Conservation (phyloP, 64 coral and sea anemone species). For the Dendrophyllia cribrosa region DNA sequence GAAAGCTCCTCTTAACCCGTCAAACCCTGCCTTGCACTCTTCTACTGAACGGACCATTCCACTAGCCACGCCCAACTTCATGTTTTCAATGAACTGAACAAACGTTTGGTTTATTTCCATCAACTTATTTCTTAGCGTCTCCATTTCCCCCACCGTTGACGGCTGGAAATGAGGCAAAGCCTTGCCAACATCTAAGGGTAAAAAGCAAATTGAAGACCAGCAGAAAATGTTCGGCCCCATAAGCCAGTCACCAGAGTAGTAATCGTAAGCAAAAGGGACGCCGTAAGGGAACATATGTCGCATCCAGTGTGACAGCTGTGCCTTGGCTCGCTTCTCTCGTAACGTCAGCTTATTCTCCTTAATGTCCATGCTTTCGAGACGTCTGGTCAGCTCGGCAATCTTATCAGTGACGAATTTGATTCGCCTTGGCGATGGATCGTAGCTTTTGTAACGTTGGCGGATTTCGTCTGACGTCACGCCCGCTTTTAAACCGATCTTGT, state of each 20-base stretch:
- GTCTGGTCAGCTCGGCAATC: slow-evolving; percentile 7
- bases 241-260: slow-evolving; percentile 63
- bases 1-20: slow-evolving; percentile 42
- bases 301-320: slow-evolving; percentile 36
- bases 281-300: slow-evolving; percentile 53
- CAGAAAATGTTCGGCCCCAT: slow-evolving; percentile 71
- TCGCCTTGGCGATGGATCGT: slow-evolving; percentile 30
- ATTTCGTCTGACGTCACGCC: slow-evolving; percentile 48
- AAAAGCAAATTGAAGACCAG: slow-evolving; percentile 57
- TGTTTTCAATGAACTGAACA: slow-evolving; percentile 47
- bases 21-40: slow-evolving; percentile 58
- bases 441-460: slow-evolving; percentile 31
- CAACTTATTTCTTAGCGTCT: slow-evolving; percentile 24
- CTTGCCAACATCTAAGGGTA: neutral
- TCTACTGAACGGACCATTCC: slow-evolving; percentile 68
- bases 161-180: slow-evolving; percentile 40
- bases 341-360: slow-evolving; percentile 40
- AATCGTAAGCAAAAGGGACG: slow-evolving; percentile 66
- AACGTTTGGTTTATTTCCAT: slow-evolving; percentile 63
- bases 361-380: slow-evolving; percentile 24
- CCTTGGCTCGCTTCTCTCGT: slow-evolving; percentile 52
- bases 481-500: slow-evolving; percentile 44
- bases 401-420: slow-evolving; percentile 55
- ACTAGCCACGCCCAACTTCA: slow-evolving; percentile 54
- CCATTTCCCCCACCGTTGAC: slow-evolving; percentile 50